These are phyloP conservation scores for Dasyprocta punctata DNA, from an alignment of 2,113 vertebrate genomes.

Conservation along the genomic window DNA sequence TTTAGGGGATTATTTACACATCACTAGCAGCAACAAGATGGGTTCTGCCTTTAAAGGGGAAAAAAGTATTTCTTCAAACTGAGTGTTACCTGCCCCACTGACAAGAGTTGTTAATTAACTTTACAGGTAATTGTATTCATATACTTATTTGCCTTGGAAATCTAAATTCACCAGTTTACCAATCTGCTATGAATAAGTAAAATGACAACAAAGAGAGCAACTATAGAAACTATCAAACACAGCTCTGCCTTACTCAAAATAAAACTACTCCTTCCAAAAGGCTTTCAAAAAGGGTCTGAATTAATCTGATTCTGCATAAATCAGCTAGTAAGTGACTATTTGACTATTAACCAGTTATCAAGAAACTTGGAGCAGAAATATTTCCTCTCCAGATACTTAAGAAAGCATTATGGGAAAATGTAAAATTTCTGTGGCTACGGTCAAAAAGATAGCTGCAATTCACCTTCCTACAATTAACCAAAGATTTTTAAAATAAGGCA, in stretches of 20 bases:
- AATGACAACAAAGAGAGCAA: background rate
- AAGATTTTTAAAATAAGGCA: slow-evolving; percentile 7
- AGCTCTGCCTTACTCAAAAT: slow-evolving; percentile 10
- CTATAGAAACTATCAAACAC: background rate
- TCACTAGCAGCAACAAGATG: background rate
- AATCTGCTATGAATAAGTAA: slow-evolving; percentile 13
- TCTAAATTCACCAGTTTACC: background rate
- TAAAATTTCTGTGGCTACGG: background rate
- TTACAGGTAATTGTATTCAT: background rate
- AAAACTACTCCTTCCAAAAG: slow-evolving; percentile 50
- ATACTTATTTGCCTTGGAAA: background rate
- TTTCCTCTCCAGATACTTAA: background rate
- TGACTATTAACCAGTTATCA: slow-evolving; percentile 23
- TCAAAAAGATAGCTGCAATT: slow-evolving; percentile 14
- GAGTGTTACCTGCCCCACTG: background rate
- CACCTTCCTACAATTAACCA: background rate
- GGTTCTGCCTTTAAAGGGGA: background rate
- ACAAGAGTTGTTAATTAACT: background rate
- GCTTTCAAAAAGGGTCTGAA: slow-evolving; percentile 27
- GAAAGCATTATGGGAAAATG: background rate
- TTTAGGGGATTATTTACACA: slow-evolving; percentile 27
- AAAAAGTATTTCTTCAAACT: background rate
- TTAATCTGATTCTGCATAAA: background rate
- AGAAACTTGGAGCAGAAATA: background rate
- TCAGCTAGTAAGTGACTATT: background rate